These are phyloP conservation scores for Zosterops pallidus DNA, from an alignment of 2,113 vertebrate genomes.

Conservation along the genomic window DNA sequence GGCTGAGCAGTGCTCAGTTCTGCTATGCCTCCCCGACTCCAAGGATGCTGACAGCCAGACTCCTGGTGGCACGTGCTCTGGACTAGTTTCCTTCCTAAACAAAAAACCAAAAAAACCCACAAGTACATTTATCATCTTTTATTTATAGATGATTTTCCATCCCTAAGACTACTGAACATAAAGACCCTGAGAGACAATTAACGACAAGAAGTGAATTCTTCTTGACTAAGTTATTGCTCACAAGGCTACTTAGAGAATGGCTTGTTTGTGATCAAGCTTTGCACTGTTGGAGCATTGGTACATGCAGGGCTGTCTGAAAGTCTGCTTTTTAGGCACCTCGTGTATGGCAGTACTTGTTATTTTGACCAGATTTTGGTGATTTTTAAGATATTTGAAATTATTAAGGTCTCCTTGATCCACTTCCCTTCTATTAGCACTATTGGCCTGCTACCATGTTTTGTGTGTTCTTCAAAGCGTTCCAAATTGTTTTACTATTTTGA, in stretches of 20 bases:
- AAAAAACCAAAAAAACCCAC: neutral
- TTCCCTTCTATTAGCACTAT: neutral
- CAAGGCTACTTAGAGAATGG: neutral
- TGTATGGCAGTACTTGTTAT: neutral
- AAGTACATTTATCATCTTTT: neutral
- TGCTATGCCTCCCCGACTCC: neutral
- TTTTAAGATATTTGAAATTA: neutral
- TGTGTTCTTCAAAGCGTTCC: neutral
- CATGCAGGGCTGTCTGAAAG: accelerated
- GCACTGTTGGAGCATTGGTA: neutral
- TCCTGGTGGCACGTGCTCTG: neutral
- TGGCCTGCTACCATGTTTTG: neutral
- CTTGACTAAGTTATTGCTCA: neutral
- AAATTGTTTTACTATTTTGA: neutral
- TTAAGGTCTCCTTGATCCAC: neutral
- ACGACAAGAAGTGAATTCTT: neutral
- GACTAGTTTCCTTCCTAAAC: neutral
- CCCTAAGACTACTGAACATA: neutral
- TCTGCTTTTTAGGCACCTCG: neutral
- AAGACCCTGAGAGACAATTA: neutral
- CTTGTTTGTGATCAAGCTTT: neutral
- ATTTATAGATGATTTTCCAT: neutral
- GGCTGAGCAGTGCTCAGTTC: neutral
- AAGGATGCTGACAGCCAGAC: neutral
- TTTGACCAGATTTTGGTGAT: neutral